A percentile compares a stretch with the other conserved stretches of the same genome.
These are phyloP conservation scores for Characodon lateralis DNA, from an alignment of 2,797 vertebrate genomes.

Conservation along the genomic window DNA sequence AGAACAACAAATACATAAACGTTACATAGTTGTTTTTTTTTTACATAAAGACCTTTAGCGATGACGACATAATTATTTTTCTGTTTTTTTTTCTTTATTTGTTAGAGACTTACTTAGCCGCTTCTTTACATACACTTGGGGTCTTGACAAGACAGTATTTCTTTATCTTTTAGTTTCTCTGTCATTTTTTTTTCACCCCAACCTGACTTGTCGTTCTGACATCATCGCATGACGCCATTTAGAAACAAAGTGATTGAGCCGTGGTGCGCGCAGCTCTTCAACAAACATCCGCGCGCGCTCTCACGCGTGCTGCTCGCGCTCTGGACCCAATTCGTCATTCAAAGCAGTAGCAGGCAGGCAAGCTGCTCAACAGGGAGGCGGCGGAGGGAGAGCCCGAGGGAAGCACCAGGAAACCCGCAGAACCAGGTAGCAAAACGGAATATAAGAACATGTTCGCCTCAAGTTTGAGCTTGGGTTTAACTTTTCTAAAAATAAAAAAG, in stretches of 20 bases:
- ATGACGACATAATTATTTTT: no score
- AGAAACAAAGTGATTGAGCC: background rate
- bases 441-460: background rate
- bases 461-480: background rate
- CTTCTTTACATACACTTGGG: background rate
- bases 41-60: no score
- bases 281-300: background rate
- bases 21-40: no score
- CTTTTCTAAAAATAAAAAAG: background rate
- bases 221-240: background rate
- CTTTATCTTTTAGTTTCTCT: background rate
- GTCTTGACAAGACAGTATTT: background rate
- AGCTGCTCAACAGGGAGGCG: background rate
- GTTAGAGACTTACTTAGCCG: background rate
- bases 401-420: background rate
- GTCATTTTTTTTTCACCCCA: background rate
- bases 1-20: no score
- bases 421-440: constrained; percentile 1
- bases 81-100: background rate
- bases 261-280: background rate
- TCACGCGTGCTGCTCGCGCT: background rate
- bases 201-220: background rate
- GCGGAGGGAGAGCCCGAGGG: background rate
- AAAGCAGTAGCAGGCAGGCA: background rate
- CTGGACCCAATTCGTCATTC: background rate